Conservation (phyloP, 1,140 invertebrate species). For the Trachymyrmex septentrionalis region DNA sequence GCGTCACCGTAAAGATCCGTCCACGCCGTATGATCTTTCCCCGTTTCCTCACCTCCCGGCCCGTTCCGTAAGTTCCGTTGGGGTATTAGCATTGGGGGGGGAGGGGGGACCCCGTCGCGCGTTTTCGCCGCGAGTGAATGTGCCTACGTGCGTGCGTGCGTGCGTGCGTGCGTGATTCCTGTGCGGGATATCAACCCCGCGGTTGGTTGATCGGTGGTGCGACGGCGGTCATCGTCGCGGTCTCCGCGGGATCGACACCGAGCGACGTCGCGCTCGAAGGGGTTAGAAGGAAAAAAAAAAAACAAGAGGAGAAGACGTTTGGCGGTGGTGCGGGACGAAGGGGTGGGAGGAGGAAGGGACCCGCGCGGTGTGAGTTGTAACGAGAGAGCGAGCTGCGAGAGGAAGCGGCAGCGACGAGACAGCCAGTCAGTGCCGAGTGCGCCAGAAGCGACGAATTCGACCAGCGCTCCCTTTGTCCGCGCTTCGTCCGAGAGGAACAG, state of each 20-base stretch:
- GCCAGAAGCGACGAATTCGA: slow-evolving; percentile 75
- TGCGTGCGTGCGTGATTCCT: not conserved
- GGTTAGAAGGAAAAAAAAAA: too few relatives aligned
- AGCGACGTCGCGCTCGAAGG: too few relatives aligned
- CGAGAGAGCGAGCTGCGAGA: slow-evolving; percentile 22
- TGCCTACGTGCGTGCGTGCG: not conserved
- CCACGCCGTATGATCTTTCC: not conserved
- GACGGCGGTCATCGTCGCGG: slow-evolving; percentile 58
- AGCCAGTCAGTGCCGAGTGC: slow-evolving; percentile 65
- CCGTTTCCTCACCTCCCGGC: not conserved
- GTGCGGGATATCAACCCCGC: slow-evolving; percentile 58
- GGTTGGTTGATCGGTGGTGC: slow-evolving; percentile 17
- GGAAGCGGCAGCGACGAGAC: slow-evolving; percentile 13
- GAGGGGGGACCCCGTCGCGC: slow-evolving; percentile 34
- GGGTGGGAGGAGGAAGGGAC: slow-evolving; percentile 7
- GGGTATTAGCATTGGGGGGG: slow-evolving; percentile 56
- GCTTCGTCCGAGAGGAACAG: slow-evolving; percentile 13
- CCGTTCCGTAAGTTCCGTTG: not conserved
- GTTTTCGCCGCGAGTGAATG: slow-evolving; percentile 29
- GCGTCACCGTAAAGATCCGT: slow-evolving; percentile 54
- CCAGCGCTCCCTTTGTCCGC: slow-evolving; percentile 68
- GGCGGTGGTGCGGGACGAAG: slow-evolving; percentile 19
- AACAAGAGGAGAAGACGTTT: too few relatives aligned
- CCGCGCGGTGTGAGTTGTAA: slow-evolving; percentile 19
- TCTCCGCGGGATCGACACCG: not conserved